These are phyloP conservation scores for Cheumatopsyche charites DNA, from an alignment of 1,140 invertebrate genomes.

Conservation along the genomic window DNA sequence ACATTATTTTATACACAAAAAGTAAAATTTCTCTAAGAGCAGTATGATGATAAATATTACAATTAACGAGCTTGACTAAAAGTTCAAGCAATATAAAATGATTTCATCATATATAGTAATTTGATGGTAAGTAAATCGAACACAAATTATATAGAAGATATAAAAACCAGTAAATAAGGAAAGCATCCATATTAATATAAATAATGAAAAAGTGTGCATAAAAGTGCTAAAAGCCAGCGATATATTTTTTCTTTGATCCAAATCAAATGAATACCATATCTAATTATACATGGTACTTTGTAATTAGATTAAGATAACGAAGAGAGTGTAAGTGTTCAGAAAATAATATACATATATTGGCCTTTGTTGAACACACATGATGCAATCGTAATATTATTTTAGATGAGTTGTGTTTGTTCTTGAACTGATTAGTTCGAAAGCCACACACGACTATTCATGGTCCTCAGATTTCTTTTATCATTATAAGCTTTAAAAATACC, in stretches of 20 bases:
- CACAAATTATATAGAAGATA: too few relatives aligned
- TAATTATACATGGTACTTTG: too few relatives aligned
- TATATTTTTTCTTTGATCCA: slow-evolving; percentile 1
- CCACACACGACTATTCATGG: slow-evolving; percentile 7
- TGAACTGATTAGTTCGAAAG: slow-evolving; percentile 6
- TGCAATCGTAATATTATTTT: slow-evolving; percentile 11
- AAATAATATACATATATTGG: not conserved
- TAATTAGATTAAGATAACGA: too few relatives aligned
- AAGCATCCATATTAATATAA: not conserved
- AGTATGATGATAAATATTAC: slow-evolving; percentile 10
- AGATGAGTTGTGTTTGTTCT: too few relatives aligned
- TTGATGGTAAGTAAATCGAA: too few relatives aligned
- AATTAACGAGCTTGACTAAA: not conserved
- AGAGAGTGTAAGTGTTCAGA: not conserved
- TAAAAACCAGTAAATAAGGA: not conserved
- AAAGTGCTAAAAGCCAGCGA: not conserved
- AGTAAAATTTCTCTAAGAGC: slow-evolving; percentile 15
- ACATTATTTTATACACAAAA: slow-evolving; percentile 27
- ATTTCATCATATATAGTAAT: not conserved
- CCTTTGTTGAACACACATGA: slow-evolving; percentile 19
- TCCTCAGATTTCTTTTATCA: slow-evolving; percentile 10
- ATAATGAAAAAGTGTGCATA: not conserved
- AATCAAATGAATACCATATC: too few relatives aligned
- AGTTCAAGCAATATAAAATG: too few relatives aligned
- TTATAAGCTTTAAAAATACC: slow-evolving; percentile 23